These are phyloP conservation scores for Heliconius hewitsoni DNA, from an alignment of 1,140 invertebrate genomes.

Conservation along the genomic window DNA sequence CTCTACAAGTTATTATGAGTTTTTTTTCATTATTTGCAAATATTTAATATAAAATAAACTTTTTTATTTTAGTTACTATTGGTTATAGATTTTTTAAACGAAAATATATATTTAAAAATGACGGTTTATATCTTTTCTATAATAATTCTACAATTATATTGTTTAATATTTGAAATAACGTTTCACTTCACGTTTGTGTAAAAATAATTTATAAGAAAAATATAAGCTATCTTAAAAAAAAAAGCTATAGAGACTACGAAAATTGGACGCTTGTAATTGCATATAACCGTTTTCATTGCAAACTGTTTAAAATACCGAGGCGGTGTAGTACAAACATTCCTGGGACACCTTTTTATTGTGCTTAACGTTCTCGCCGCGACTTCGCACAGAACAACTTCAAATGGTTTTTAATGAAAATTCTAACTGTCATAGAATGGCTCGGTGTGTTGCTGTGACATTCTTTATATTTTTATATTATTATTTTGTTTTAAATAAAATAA, in stretches of 20 bases:
- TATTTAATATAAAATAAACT: background rate
- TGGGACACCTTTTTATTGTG: constrained; percentile 39
- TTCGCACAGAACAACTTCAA: constrained; percentile 23
- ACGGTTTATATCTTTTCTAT: background rate
- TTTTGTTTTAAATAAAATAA: background rate
- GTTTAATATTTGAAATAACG: too few relatives aligned
- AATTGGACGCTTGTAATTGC: constrained; percentile 54
- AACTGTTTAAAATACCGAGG: constrained; percentile 57
- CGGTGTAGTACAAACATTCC: constrained; percentile 34
- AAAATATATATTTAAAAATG: too few relatives aligned
- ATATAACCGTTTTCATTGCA: constrained; percentile 63
- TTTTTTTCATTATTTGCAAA: background rate
- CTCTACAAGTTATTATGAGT: background rate
- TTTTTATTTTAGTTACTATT: background rate
- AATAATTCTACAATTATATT: background rate
- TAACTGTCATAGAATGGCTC: constrained; percentile 10
- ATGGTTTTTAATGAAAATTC: constrained; percentile 37
- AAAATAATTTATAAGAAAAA: too few relatives aligned
- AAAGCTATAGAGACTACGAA: constrained; percentile 31
- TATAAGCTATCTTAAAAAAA: background rate
- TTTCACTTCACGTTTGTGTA: too few relatives aligned
- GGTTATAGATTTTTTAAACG: background rate
- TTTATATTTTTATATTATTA: background rate
- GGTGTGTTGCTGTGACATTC: background rate
- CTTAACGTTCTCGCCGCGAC: constrained; percentile 40